Evolutionary conservation across 2,113 vertebrate genomes (phyloP).

Genomic region (Bubo blakistoni): DNA sequence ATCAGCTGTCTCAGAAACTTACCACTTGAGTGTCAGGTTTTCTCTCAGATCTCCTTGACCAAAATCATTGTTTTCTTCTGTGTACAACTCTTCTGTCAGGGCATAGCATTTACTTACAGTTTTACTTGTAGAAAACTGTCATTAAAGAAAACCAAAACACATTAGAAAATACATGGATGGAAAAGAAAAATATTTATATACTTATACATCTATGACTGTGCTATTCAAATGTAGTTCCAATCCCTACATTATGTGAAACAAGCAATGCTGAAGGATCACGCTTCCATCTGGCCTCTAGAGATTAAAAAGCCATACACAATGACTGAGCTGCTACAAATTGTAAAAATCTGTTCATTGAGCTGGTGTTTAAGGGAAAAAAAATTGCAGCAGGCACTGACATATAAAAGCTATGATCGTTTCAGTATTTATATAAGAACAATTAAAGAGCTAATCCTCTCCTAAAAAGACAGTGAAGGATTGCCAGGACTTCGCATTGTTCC

Average conservation of each 20-base stretch:
- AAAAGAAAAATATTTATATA: background rate
- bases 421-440: background rate
- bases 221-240: background rate
- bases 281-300: slow-evolving; percentile 36
- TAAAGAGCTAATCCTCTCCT: background rate
- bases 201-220: background rate
- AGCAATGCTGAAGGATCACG: background rate
- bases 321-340: background rate
- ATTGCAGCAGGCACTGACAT: background rate
- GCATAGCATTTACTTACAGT: background rate
- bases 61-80: background rate
- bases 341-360: background rate
- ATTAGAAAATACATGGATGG: background rate
- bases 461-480: background rate
- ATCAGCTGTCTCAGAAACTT: background rate
- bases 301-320: slow-evolving; percentile 26
- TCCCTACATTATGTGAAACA: background rate
- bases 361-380: background rate
- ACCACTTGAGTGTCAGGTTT: background rate
- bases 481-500: background rate
- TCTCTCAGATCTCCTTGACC: background rate
- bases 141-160: background rate
- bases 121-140: background rate
- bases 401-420: background rate
- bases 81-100: background rate